Evolutionary conservation across 2,797 vertebrate genomes (phyloP), one percentile per base, ranked within the genome.

Genomic region (Sebastes matsubarae): DNA sequence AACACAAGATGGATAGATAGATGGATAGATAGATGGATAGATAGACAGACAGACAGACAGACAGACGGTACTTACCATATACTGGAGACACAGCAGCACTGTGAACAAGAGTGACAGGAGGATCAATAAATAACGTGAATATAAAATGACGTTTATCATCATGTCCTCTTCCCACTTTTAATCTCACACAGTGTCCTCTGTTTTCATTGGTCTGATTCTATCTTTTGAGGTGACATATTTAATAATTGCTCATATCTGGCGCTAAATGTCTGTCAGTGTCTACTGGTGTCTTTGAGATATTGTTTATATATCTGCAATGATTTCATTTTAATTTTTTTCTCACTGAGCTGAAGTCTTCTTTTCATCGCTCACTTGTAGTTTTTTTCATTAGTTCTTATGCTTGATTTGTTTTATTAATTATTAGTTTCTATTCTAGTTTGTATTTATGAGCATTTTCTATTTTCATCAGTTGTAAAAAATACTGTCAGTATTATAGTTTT

Each of bases 21-120:
- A 38, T 14, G 2, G 12, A 38, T 36, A 13, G 12, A 8, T 4
- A 25, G 55, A 16, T 2, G 14, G 30, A 14, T 2, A 34, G 30
- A 34, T 2, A 20, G 0, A 66, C 4, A 75, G 32, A 66, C 5
- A 52, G 27, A 75, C 0, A 67, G 27, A 70, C 6, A 11, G 14
- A 71, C 30, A 36, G 27, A 54, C 3, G 5, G 2, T n/a, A 77
- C 80, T 87, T 20, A 90, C 88, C 64, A 20, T 29, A 18, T 2
- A 34, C 18, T 54, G 79, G 4, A 61, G 67, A 18, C 0, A 22
- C 38, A 52, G 68, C 68, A 38, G 30, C 46, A 6, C 89, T 91
- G 85, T 68, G 34, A 77, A 78, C 55, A 84, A 22, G 76, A 81
- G 3, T 8, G 3, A 50, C 20, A 64, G n/a, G 0, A 73, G 2